A percentile compares a stretch with the other conserved stretches of the same genome.
Evolutionary conservation across 2,888 invertebrate species (phyloP).

Genomic region (Euclidia mi): DNA sequence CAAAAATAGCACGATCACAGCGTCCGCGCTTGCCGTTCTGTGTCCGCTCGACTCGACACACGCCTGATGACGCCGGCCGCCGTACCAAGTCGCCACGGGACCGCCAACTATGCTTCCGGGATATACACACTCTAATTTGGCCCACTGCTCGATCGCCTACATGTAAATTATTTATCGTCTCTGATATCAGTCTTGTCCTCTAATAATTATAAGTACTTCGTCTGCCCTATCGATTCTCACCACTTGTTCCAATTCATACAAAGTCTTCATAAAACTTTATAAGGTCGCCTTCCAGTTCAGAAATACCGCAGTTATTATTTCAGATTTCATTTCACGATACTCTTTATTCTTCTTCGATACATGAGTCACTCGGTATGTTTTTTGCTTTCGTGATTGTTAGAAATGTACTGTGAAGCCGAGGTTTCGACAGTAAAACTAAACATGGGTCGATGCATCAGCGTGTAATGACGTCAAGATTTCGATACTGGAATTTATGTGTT

Average conservation of each 20-base stretch:
- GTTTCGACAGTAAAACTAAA: conserved; percentile 61
- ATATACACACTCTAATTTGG: conserved; percentile 69
- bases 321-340: conserved; percentile 23
- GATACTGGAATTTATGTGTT: conserved; percentile 70
- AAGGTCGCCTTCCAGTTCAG: conserved; percentile 7
- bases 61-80: conserved; percentile 56
- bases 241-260: conserved; percentile 8
- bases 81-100: conserved; percentile 62
- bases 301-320: conserved; percentile 21
- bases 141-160: conserved; percentile 60
- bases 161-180: conserved; percentile 41
- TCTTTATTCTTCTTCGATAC: conserved; percentile 14
- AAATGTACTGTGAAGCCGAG: conserved; percentile 46
- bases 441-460: conserved; percentile 63
- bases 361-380: conserved; percentile 37
- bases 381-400: conserved; percentile 48
- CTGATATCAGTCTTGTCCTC: conserved; percentile 31
- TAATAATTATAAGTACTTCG: conserved; percentile 25
- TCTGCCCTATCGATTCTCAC: conserved; percentile 3
- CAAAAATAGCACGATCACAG: conserved; percentile 85
- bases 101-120: conserved; percentile 78
- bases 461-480: conserved; percentile 67
- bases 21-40: conserved; percentile 70
- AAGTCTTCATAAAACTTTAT: conserved; percentile 10
- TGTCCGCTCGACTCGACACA: conserved; percentile 59